Evolutionary conservation across 2,797 vertebrate species (phyloP), one percentile per base, ranked within the genome.

Genomic region (Gorsachius magnificus): DNA sequence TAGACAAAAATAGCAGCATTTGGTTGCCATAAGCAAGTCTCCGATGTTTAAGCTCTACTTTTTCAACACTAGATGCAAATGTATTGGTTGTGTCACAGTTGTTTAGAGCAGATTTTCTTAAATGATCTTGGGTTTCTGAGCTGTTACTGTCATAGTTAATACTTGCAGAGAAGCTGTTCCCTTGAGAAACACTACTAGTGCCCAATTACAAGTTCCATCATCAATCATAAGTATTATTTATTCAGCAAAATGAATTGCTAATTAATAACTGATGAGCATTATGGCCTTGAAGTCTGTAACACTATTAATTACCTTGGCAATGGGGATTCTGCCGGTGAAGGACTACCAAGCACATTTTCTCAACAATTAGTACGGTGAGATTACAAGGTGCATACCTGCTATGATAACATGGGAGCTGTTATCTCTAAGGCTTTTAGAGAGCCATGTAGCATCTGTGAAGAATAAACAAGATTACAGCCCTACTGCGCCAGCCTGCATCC

Each of bases 251-350:
- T 99, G 99, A 99, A 99, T 99, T 99, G 99, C 99, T 99, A 99
- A 99, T 99, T 99, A 99, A 99, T 99, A 99, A 99, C 99, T 99
- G 99, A 99, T 99, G 99, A 99, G 99, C 99, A 99, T 99, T 99
- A 99, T 99, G 99, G 99, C 99, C 99, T 99, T 98, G 98, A 99
- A 99, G 98, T 98, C 98, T 98, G 98, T 98, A 98, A 98, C 98
- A 98, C 99, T 99, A 99, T 99, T 99, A 99, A 99, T 99, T 99
- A 99, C 97, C 98, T 95, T 98, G 98, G 99, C 99, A 98, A 98
- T 97, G 97, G 98, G 98, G 98, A 99, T 98, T 98, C 98, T 98
- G 96, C 95, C 46, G 93, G 97, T 97, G 98, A 98, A 98, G 97
- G 96, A 97, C 98, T 98, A 98, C 98, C 98, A 98, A 98, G 98